Percentiles rank a stretch among this genome's conserved stretches.
Evolutionary conservation across 1,140 invertebrate species (phyloP).

Genomic region (Ylistrum balloti): DNA sequence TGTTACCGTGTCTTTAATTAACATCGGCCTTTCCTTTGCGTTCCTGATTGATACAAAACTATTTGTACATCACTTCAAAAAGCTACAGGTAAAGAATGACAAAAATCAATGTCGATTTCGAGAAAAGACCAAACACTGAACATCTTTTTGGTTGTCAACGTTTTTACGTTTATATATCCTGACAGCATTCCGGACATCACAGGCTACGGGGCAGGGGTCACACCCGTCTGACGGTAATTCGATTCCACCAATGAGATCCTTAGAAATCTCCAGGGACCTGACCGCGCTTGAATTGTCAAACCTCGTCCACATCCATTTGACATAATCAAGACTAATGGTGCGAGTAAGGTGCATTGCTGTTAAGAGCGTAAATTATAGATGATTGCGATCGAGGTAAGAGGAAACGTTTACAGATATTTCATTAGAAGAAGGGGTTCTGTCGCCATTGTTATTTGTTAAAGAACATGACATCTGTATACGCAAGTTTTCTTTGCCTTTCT

Average conservation of each 20-base stretch:
- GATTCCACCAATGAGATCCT: conserved; percentile 25
- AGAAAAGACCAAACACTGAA: too few species aligned
- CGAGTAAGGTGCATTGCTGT: conserved; percentile 32
- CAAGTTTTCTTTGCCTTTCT: not conserved
- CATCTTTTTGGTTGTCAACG: not conserved
- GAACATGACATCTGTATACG: not conserved
- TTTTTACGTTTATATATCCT: not conserved
- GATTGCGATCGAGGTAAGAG: conserved; percentile 3
- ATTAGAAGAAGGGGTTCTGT: not conserved
- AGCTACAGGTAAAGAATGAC: too few species aligned
- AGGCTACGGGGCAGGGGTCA: not conserved
- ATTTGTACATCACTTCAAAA: too few species aligned
- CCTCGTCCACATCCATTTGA: conserved; percentile 37
- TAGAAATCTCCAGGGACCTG: not conserved
- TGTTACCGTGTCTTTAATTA: too few species aligned
- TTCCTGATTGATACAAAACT: too few species aligned
- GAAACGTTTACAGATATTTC: conserved; percentile 28
- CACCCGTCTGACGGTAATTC: conserved; percentile 4
- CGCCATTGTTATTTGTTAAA: not conserved
- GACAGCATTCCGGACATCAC: not conserved
- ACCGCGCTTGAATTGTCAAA: conserved; percentile 37
- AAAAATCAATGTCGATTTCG: too few species aligned
- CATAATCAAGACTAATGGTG: conserved; percentile 28
- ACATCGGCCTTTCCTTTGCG: too few species aligned
- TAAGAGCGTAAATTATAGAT: conserved; percentile 34